Base-by-base conservation (phyloP, 2,888 invertebrate genomes). In the Agrilus biguttatus region DNA sequence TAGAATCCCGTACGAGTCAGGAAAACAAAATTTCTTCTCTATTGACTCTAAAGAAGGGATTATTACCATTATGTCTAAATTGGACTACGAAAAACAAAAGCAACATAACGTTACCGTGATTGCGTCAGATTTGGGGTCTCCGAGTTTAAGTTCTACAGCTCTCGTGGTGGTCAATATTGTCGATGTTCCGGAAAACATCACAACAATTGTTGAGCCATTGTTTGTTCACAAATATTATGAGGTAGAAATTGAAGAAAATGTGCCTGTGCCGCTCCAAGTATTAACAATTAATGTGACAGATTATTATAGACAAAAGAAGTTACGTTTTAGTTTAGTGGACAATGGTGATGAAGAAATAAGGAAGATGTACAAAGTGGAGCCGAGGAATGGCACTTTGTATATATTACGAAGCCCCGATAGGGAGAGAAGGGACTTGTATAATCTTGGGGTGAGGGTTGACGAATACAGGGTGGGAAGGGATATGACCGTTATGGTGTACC, bases 11-110 rank as follows among this genome's bases (percentile, higher is more conserved):
- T 77, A 81, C 46, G 72, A 72, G 48, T 78, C 75, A 48, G 72
- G 77, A 54, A 71, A 74, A 34, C 66, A 75, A 1, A 74, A 73
- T 55, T 62, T 81, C 36, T 89, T 90, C 58, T 71, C 80, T 14
- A 83, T 91, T 40, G 89, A 91, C 60, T 87, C 86, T 0, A 83
- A 88, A 55, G 87, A 89, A 56, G 90, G 90, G 8, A 72, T 81
- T 1, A 75, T 91, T 0, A 82, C 83, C 7, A 87, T 86, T 0
- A 75, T 80, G 2, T 76, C 78, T 1, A 75, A 75, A 55, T 65
- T 86, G 37, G 82, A 85, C 55, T 85, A 78, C 57, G 85, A 86
- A 65, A 70, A 64, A 21, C 73, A 77, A 53, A 69, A 69, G 21
- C 61, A 70, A 3, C 77, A 88, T 55, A 87, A 88, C 57, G 70